Evolutionary conservation across 2,888 invertebrate species (phyloP).

Genomic region (Operophtera brumata): DNA sequence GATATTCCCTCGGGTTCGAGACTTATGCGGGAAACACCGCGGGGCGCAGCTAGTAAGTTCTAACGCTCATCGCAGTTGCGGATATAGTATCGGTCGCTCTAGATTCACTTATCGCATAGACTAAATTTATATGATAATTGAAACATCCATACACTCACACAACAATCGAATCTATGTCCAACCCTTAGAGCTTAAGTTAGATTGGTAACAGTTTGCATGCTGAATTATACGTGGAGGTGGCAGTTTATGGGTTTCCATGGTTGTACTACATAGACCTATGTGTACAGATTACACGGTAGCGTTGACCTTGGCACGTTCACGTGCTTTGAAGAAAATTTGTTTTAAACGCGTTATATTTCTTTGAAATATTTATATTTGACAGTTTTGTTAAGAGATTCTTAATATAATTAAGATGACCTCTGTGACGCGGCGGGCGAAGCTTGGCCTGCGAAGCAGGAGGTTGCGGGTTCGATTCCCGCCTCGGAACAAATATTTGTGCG

Average conservation of each 20-base stretch:
- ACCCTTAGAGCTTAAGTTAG: slow-evolving; percentile 8
- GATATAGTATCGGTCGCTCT: slow-evolving; percentile 3
- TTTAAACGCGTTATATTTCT: background rate
- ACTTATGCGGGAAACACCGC: no score
- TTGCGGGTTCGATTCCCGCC: no score
- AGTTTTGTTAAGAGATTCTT: no score
- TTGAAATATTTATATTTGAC: background rate
- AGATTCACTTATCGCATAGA: background rate
- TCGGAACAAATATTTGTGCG: no score
- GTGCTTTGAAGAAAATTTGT: background rate
- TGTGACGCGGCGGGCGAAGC: no score
- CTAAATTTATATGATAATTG: slow-evolving; percentile 9
- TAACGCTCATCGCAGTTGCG: no score
- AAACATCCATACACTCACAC: background rate
- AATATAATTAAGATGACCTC: no score
- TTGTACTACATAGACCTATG: background rate
- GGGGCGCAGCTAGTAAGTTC: no score
- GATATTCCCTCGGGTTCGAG: no score
- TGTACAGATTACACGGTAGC: slow-evolving; percentile 6
- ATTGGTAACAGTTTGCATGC: slow-evolving; percentile 25
- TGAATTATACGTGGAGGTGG: slow-evolving; percentile 36
- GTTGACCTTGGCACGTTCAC: slow-evolving; percentile 25
- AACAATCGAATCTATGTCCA: slow-evolving; percentile 5
- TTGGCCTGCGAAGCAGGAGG: no score
- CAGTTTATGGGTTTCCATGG: slow-evolving; percentile 36